These are phyloP conservation scores for Brachyhypopomus occidentalis DNA, from an alignment of 2,113 vertebrate species.

Conservation along the genomic window DNA sequence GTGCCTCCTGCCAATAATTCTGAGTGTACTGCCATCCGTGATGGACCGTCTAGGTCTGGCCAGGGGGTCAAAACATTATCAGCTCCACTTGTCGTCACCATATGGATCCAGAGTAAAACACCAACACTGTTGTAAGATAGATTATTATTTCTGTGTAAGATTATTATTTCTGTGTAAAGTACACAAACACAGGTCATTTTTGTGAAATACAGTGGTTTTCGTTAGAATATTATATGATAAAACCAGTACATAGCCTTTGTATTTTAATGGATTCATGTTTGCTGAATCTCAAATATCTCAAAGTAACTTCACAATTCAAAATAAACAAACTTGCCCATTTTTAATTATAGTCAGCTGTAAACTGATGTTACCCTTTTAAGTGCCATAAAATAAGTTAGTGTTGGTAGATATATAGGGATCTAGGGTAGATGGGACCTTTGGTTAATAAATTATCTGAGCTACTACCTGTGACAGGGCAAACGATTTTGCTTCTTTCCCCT, in stretches of 20 bases:
- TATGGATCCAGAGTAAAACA: neutral
- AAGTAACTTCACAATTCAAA: no score
- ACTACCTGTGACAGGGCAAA: neutral
- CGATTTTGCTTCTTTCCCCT: neutral
- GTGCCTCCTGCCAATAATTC: slow-evolving; percentile 64
- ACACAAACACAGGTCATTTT: neutral
- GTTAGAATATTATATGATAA: no score
- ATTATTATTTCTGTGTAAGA: neutral
- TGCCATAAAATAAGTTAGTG: no score
- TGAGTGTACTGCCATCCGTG: slow-evolving; percentile 60
- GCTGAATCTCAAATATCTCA: no score
- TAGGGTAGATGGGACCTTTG: neutral
- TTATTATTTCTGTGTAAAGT: neutral
- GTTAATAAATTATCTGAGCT: neutral
- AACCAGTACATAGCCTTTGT: no score
- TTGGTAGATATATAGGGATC: no score
- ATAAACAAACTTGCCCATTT: no score
- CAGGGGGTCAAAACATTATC: slow-evolving; percentile 52
- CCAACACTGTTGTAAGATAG: neutral
- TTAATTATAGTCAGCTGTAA: no score
- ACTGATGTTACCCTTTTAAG: no score
- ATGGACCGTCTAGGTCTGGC: slow-evolving; percentile 59
- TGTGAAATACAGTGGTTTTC: no score
- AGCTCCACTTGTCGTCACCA: neutral
- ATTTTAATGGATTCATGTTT: no score